Percentiles rank a stretch among this genome's conserved stretches.
These are phyloP conservation scores for Apodemia zela DNA, from an alignment of 2,888 invertebrate genomes.

Conservation along the genomic window DNA sequence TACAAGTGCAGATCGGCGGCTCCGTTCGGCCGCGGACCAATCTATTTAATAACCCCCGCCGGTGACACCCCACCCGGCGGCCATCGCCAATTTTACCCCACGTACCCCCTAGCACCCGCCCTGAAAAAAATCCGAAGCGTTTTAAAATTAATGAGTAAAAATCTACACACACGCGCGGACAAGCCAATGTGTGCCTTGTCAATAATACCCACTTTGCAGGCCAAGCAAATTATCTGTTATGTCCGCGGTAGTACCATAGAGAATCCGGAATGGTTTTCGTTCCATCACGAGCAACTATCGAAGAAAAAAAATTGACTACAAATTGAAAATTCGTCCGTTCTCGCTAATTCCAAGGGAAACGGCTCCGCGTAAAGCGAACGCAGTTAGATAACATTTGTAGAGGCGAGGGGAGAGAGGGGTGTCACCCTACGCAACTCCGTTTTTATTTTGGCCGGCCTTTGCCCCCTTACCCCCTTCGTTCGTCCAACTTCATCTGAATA, in stretches of 20 bases:
- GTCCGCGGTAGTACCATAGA: slow-evolving; percentile 1
- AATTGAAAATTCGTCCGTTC: slow-evolving; percentile 74
- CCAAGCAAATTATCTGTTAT: slow-evolving; percentile 40
- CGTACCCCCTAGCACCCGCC: slow-evolving; percentile 74
- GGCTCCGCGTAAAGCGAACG: slow-evolving; percentile 68
- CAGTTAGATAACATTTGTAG: slow-evolving; percentile 80
- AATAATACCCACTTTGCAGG: slow-evolving; percentile 60
- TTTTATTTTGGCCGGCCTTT: slow-evolving; percentile 80
- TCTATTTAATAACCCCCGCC: slow-evolving; percentile 81
- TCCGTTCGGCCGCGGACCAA: slow-evolving; percentile 81
- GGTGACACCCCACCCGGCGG: slow-evolving; percentile 80
- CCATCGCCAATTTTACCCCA: slow-evolving; percentile 77
- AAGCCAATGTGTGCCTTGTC: slow-evolving; percentile 63
- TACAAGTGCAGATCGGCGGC: slow-evolving; percentile 80
- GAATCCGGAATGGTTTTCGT: slow-evolving; percentile 42
- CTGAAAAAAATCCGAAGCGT: slow-evolving; percentile 81
- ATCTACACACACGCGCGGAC: slow-evolving; percentile 76
- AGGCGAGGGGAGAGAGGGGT: slow-evolving; percentile 59
- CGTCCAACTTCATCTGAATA: slow-evolving; percentile 81
- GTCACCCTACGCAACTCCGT: slow-evolving; percentile 79
- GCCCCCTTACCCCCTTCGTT: slow-evolving; percentile 75
- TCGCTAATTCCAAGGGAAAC: slow-evolving; percentile 71
- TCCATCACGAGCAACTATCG: slow-evolving; percentile 66
- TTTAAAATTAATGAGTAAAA: slow-evolving; percentile 82
- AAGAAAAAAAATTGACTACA: slow-evolving; percentile 66